Evolutionary conservation across 2,113 vertebrate genomes (phyloP).

Genomic region (Triplophysa siluroides): DNA sequence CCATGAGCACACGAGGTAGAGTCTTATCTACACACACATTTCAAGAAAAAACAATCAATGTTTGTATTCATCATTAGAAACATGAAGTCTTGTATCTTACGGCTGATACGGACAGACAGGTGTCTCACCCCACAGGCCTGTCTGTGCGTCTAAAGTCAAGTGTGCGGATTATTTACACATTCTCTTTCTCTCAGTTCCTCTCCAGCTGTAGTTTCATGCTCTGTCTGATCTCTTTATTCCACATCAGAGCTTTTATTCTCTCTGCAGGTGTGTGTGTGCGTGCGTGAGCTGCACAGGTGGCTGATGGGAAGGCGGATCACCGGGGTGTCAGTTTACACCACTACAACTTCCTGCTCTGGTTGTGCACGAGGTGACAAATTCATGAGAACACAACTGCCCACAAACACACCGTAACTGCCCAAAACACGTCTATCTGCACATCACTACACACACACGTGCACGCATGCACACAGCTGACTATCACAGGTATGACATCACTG

Average conservation of each 20-base stretch:
- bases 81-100: too few relatives aligned
- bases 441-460: background rate
- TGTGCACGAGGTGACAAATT: slow-evolving; percentile 7
- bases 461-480: background rate
- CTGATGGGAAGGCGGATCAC: slow-evolving; percentile 59
- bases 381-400: background rate
- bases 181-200: too few relatives aligned
- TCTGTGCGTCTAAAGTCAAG: too few relatives aligned
- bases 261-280: slow-evolving; percentile 60
- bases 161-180: too few relatives aligned
- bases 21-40: slow-evolving; percentile 51
- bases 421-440: too few relatives aligned
- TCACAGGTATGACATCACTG: background rate
- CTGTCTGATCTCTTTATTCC: background rate
- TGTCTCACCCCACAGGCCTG: too few relatives aligned
- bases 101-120: too few relatives aligned
- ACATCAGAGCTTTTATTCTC: slow-evolving; percentile 17
- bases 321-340: slow-evolving; percentile 56
- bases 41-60: background rate
- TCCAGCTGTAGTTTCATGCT: background rate
- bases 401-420: too few relatives aligned
- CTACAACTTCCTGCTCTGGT: background rate
- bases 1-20: slow-evolving; percentile 77
- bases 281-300: slow-evolving; percentile 57
- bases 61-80: background rate